These are phyloP conservation scores for Sitta europaea DNA, from an alignment of 2,113 vertebrate species.

Conservation along the genomic window DNA sequence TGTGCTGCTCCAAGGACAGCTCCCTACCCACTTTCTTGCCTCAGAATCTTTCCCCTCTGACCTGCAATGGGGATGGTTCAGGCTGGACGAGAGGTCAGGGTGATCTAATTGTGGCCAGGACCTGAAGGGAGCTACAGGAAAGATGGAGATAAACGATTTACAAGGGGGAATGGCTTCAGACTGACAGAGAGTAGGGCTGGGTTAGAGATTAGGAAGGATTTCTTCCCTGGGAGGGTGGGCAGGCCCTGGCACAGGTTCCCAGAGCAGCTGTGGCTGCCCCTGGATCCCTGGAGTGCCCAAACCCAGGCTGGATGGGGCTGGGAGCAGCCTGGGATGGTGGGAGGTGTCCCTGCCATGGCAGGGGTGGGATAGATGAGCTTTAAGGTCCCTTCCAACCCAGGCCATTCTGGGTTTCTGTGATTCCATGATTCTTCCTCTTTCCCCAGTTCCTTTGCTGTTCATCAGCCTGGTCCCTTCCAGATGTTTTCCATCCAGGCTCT, in stretches of 20 bases:
- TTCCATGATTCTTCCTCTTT: background rate
- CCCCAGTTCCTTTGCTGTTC: background rate
- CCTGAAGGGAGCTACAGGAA: background rate
- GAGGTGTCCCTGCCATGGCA: background rate
- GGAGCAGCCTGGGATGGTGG: rapidly evolving
- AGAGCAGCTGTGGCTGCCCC: background rate
- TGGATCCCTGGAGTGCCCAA: background rate
- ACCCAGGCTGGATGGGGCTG: rapidly evolving
- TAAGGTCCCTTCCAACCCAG: too few relatives aligned
- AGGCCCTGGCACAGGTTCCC: background rate
- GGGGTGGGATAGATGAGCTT: rapidly evolving
- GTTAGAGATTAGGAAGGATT: background rate
- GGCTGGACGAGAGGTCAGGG: background rate
- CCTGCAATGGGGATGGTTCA: background rate
- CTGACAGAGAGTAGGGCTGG: background rate
- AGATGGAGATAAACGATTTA: background rate
- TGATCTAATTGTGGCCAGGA: background rate
- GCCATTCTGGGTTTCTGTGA: background rate
- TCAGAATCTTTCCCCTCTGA: background rate
- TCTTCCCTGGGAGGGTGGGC: rapidly evolving
- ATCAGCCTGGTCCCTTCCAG: background rate
- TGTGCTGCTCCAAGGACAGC: background rate
- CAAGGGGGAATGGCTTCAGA: background rate
- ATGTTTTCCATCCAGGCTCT: background rate
- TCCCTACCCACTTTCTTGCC: background rate